A percentile compares a stretch with the other conserved stretches of the same genome.
phyloP scores from a whole-genome alignment of 2,797 vertebrate species.

The Eospalax fontanierii region DNA sequence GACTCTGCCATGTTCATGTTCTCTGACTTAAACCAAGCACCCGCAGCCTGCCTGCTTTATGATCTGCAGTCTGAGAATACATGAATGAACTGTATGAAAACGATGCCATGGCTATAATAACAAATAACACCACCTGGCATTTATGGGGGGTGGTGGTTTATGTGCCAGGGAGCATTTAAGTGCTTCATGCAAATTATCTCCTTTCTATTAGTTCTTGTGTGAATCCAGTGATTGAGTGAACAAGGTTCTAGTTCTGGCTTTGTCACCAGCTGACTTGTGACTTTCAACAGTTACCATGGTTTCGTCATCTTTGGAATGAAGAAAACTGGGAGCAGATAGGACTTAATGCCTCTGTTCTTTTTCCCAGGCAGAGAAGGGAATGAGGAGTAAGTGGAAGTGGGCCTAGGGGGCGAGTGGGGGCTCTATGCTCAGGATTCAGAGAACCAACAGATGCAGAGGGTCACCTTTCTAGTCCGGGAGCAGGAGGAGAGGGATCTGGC shows the following conservation, averaged over 20 bases:
- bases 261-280: constrained; percentile 45
- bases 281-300: constrained; percentile 43
- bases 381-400: not conserved
- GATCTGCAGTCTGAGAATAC: not conserved
- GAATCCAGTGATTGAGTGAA: constrained; percentile 39
- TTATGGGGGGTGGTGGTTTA: not conserved
- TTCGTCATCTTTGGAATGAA: constrained; percentile 53
- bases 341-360: constrained; percentile 38
- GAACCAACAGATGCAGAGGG: constrained; percentile 59
- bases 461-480: constrained; percentile 70
- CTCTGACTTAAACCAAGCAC: not conserved
- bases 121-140: not conserved
- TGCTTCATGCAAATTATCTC: not conserved
- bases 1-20: not conserved
- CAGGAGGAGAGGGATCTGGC: constrained; percentile 59
- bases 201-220: not conserved
- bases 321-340: not conserved
- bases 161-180: not conserved
- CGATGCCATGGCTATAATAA: fast-evolving
- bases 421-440: constrained; percentile 60
- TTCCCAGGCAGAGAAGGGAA: constrained; percentile 32
- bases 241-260: constrained; percentile 58
- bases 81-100: not conserved
- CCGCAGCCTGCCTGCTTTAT: not conserved
- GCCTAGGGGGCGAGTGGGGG: not conserved